Evolutionary conservation across 2,888 invertebrate species (phyloP).

Genomic region (Saturnia pavonia): DNA sequence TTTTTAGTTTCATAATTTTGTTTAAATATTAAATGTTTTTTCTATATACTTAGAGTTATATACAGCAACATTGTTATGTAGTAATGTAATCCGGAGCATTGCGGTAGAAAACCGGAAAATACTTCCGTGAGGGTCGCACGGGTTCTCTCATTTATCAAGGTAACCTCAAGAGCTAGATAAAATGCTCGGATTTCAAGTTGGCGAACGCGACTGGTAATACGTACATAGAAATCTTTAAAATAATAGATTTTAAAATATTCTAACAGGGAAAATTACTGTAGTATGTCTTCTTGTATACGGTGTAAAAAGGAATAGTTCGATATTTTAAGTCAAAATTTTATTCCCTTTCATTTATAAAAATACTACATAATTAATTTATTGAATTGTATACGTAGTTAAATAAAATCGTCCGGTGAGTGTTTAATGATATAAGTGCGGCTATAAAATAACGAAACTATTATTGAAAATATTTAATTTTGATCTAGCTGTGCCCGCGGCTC

Average conservation of each 20-base stretch:
- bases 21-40: background rate
- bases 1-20: no score
- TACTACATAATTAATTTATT: no score
- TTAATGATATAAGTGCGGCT: no score
- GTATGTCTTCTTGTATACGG: background rate
- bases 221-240: slow-evolving; percentile 3
- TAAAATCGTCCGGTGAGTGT: no score
- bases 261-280: background rate
- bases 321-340: background rate
- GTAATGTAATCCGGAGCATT: slow-evolving; percentile 39
- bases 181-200: slow-evolving; percentile 46
- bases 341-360: background rate
- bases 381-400: no score
- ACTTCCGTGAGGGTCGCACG: slow-evolving; percentile 42
- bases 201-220: slow-evolving; percentile 32
- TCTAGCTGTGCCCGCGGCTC: no score
- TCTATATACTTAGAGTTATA: slow-evolving; percentile 5
- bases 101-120: slow-evolving; percentile 43
- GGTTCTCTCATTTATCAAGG: slow-evolving; percentile 53
- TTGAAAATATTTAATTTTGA: no score
- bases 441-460: no score
- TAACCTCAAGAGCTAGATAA: slow-evolving; percentile 60
- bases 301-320: background rate
- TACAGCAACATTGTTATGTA: slow-evolving; percentile 26
- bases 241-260: slow-evolving; percentile 7